Conservation (phyloP, 2,888 invertebrate species). For the Fragum whitleyi region DNA sequence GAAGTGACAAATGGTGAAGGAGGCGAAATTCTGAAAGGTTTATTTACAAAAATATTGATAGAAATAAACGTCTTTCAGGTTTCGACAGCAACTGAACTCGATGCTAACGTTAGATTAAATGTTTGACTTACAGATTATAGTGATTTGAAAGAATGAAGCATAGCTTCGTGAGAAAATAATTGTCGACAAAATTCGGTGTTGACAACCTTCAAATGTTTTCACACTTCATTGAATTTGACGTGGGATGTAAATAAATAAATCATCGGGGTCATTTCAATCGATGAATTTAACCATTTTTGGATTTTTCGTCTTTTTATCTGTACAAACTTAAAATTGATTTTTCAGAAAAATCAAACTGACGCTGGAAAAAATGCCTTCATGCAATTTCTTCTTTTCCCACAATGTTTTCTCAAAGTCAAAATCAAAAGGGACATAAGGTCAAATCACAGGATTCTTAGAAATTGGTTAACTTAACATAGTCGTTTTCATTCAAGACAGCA, state of each 20-base stretch:
- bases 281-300: too few species aligned
- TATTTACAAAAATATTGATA: not conserved
- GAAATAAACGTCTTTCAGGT: not conserved
- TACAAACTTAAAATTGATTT: too few species aligned
- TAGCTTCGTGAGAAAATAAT: not conserved
- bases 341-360: too few species aligned
- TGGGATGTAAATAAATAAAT: not conserved
- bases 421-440: too few species aligned
- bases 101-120: not conserved
- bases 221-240: constrained; percentile 5
- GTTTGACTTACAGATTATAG: not conserved
- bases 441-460: too few species aligned
- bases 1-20: constrained; percentile 24
- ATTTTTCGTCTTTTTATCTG: too few species aligned
- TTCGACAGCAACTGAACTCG: not conserved
- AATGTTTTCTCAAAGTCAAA: not conserved
- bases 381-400: not conserved
- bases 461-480: too few species aligned
- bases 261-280: not conserved
- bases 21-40: not conserved
- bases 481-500: too few species aligned
- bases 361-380: too few species aligned
- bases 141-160: not conserved
- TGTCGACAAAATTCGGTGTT: not conserved
- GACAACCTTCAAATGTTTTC: not conserved